These are phyloP conservation scores for Hydropotes inermis DNA, from an alignment of 2,113 vertebrate species.

Conservation along the genomic window DNA sequence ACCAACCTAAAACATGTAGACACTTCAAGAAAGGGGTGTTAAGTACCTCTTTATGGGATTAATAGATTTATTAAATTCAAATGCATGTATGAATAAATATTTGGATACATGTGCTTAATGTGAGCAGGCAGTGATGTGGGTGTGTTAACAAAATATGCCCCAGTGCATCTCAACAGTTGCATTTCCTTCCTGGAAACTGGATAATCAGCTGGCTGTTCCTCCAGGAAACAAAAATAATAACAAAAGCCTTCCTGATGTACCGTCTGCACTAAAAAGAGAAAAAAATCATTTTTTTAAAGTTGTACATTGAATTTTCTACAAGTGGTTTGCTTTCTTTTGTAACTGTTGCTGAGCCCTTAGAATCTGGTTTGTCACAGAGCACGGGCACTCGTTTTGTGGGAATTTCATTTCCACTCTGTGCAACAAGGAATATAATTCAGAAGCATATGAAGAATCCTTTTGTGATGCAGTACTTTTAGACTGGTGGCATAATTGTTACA, in stretches of 20 bases:
- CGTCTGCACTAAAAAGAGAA: background rate
- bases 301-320: background rate
- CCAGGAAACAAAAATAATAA: background rate
- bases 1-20: background rate
- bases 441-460: background rate
- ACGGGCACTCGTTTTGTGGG: background rate
- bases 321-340: background rate
- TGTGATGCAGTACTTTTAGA: slow-evolving; percentile 25
- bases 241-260: background rate
- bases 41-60: background rate
- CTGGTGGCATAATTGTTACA: background rate
- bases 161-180: background rate
- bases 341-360: background rate
- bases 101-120: background rate
- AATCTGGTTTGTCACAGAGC: background rate
- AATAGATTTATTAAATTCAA: slow-evolving; percentile 6
- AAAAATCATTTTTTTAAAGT: background rate
- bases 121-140: background rate
- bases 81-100: background rate
- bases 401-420: background rate
- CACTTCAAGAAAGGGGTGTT: background rate
- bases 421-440: background rate
- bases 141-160: background rate
- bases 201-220: background rate
- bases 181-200: background rate